phyloP scores from a whole-genome alignment of 2,888 invertebrate species.

The Lampropteryx suffumata region DNA sequence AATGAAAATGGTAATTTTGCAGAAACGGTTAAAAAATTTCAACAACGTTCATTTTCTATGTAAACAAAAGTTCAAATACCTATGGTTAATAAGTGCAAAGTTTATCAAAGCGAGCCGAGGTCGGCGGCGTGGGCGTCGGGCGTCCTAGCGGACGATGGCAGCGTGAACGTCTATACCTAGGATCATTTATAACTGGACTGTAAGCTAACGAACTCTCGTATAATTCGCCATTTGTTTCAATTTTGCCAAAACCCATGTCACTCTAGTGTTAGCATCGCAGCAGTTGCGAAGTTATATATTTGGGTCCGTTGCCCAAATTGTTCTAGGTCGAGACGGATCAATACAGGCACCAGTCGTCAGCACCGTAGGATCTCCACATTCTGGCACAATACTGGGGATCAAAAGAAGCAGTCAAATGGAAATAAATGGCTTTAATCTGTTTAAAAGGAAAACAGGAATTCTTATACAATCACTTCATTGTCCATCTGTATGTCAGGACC shows the following conservation, averaged over 20 bases:
- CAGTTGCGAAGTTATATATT: neutral
- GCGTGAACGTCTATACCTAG: slow-evolving; percentile 16
- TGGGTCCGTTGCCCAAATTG: slow-evolving; percentile 5
- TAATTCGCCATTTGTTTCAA: neutral
- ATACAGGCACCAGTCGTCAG: slow-evolving; percentile 42
- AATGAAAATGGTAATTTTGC: no score
- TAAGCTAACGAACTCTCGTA: neutral
- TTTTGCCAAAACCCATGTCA: neutral
- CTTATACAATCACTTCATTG: no score
- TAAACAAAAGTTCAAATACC: slow-evolving; percentile 24
- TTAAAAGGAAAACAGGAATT: neutral
- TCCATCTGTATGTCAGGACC: no score
- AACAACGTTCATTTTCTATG: slow-evolving; percentile 10
- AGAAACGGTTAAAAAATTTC: slow-evolving; percentile 6
- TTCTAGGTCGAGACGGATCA: slow-evolving; percentile 56
- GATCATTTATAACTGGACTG: slow-evolving; percentile 7
- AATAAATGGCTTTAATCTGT: no score
- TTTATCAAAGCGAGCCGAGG: slow-evolving; percentile 38
- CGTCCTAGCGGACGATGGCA: slow-evolving; percentile 20
- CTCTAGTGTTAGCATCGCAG: neutral
- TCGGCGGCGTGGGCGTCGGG: slow-evolving; percentile 40
- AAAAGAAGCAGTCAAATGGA: slow-evolving; percentile 1
- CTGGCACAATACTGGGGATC: neutral
- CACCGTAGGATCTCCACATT: slow-evolving; percentile 27
- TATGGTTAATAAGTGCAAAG: slow-evolving; percentile 36